Evolutionary conservation across 2,888 invertebrate genomes (phyloP).

Genomic region (Zaprionus lineosus): DNA sequence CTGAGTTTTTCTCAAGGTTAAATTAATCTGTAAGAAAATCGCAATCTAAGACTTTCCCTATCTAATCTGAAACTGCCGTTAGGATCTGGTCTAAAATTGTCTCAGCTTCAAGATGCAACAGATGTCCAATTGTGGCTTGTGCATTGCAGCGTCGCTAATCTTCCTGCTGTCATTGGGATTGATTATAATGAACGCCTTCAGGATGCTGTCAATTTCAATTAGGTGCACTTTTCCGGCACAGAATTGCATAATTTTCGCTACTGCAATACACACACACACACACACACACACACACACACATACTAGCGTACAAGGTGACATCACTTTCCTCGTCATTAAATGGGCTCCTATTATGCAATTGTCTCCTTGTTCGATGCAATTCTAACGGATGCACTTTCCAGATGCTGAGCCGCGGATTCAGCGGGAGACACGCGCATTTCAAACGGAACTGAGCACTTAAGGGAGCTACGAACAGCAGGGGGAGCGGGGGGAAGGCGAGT

Average conservation of each 20-base stretch:
- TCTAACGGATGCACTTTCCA: slow-evolving; percentile 57
- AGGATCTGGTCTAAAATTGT: no score
- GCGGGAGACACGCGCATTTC: slow-evolving; percentile 35
- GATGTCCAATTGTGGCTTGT: neutral
- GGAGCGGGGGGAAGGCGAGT: neutral
- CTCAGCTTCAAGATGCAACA: neutral
- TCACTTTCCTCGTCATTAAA: slow-evolving; percentile 36
- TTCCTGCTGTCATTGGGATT: neutral
- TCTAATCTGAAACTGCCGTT: no score
- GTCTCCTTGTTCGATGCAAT: slow-evolving; percentile 34
- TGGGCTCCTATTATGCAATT: slow-evolving; percentile 62
- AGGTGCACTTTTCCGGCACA: slow-evolving; percentile 39
- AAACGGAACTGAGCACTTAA: slow-evolving; percentile 74
- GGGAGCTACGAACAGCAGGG: slow-evolving; percentile 23
- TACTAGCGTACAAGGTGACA: slow-evolving; percentile 56
- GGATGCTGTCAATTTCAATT: slow-evolving; percentile 69
- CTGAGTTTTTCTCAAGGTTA: no score
- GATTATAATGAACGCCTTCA: slow-evolving; percentile 31
- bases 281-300: no score
- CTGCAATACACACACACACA: no score
- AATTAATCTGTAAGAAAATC: no score
- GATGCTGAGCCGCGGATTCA: no score
- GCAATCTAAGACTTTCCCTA: no score
- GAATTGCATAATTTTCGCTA: slow-evolving; percentile 42
- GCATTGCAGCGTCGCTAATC: neutral